phyloP scores from a whole-genome alignment of 2,888 invertebrate genomes.

The Drosophila vallismaia region DNA sequence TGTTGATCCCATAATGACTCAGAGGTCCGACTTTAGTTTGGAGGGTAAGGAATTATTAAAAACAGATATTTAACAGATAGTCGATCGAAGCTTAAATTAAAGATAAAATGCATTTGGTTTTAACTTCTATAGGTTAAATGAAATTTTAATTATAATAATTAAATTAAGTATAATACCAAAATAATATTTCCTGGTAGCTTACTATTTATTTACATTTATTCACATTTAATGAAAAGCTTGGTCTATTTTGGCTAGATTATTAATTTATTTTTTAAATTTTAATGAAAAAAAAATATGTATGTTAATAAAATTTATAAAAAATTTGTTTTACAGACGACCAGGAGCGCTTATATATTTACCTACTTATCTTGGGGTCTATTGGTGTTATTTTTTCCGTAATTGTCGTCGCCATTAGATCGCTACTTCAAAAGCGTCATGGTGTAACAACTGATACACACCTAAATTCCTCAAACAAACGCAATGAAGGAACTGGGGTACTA shows the following conservation, averaged over 20 bases:
- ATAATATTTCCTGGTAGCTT: no score
- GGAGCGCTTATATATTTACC: constrained; percentile 90
- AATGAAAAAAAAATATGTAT: no score
- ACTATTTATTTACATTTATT: no score
- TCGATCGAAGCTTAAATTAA: no score
- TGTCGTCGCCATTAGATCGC: constrained; percentile 88
- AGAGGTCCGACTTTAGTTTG: constrained; percentile 81
- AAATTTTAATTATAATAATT: no score
- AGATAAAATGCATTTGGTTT: no score
- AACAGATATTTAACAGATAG: no score
- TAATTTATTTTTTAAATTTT: no score
- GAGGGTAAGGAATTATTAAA: constrained; percentile 76
- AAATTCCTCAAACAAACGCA: constrained; percentile 86
- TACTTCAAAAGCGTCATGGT: constrained; percentile 87
- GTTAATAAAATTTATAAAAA: background rate
- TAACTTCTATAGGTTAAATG: no score
- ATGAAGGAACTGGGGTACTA: constrained; percentile 41
- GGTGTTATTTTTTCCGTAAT: constrained; percentile 89
- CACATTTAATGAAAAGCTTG: no score
- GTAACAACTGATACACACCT: constrained; percentile 84
- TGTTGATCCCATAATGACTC: constrained; percentile 81
- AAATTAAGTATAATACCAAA: no score
- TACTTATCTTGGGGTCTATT: constrained; percentile 89
- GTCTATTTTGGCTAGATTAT: no score
- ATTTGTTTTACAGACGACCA: constrained; percentile 78